Conservation (phyloP, 1,140 invertebrate species). For the Centruroides sculpturatus region DNA sequence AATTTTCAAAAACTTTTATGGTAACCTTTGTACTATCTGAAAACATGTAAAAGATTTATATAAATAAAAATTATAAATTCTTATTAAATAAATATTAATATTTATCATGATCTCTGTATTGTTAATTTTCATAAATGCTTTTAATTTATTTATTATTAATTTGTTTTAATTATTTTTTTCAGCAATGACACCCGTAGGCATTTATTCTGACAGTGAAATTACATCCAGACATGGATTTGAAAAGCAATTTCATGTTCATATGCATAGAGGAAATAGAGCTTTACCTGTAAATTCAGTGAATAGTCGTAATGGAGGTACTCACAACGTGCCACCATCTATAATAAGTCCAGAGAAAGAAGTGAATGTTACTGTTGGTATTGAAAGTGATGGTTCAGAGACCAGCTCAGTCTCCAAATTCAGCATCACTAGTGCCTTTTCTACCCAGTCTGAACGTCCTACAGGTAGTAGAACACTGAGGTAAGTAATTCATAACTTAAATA, state of each 20-base stretch:
- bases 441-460: conserved; percentile 16
- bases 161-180: background rate
- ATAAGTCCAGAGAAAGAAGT: background rate
- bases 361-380: conserved; percentile 1
- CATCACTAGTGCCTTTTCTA: conserved; percentile 18
- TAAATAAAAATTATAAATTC: too few species aligned
- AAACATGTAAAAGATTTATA: too few species aligned
- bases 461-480: conserved; percentile 18
- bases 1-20: too few species aligned
- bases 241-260: conserved; percentile 11
- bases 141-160: too few species aligned
- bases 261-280: background rate
- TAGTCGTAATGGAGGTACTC: background rate
- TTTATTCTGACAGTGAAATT: conserved; percentile 19
- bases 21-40: too few species aligned
- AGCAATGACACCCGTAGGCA: conserved; percentile 9
- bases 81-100: too few species aligned
- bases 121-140: too few species aligned
- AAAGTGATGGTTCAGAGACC: conserved; percentile 19
- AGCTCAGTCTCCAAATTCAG: conserved; percentile 19
- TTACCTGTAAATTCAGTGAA: background rate
- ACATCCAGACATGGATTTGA: conserved; percentile 10
- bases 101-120: too few species aligned
- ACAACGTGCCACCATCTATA: background rate
- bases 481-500: background rate